These are phyloP conservation scores for Apantesis nais DNA, from an alignment of 2,888 invertebrate genomes.

Conservation along the genomic window DNA sequence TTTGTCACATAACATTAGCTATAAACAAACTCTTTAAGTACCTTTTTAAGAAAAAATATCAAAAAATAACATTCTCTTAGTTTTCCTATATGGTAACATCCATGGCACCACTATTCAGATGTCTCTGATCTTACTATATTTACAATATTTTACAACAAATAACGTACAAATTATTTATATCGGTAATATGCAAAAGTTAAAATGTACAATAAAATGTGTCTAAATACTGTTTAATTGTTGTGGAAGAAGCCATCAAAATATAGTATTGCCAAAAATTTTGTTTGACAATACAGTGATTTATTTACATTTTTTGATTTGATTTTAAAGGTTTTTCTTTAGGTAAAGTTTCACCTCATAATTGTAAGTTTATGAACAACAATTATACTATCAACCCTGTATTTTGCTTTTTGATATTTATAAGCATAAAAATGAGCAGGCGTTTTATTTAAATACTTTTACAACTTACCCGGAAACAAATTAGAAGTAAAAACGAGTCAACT, in stretches of 20 bases:
- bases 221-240: slow-evolving; percentile 6
- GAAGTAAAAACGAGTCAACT: slow-evolving; percentile 24
- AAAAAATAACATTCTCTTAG: slow-evolving; percentile 52
- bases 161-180: slow-evolving; percentile 29
- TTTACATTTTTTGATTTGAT: too few species aligned
- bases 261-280: neutral
- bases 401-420: slow-evolving; percentile 53
- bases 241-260: neutral
- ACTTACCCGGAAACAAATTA: slow-evolving; percentile 26
- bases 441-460: slow-evolving; percentile 39
- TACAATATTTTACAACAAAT: slow-evolving; percentile 39
- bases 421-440: slow-evolving; percentile 68
- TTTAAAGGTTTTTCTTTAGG: slow-evolving; percentile 36
- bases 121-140: slow-evolving; percentile 32
- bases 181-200: slow-evolving; percentile 6
- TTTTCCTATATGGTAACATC: slow-evolving; percentile 75
- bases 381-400: slow-evolving; percentile 57
- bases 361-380: slow-evolving; percentile 47
- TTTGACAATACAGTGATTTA: slow-evolving; percentile 1
- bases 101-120: slow-evolving; percentile 74
- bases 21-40: slow-evolving; percentile 46
- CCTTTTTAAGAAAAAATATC: slow-evolving; percentile 52
- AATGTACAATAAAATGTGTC: neutral
- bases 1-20: slow-evolving; percentile 32
- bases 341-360: slow-evolving; percentile 36